Base-by-base conservation (phyloP, 2,113 vertebrate genomes). In the Elaphurus davidianus region DNA sequence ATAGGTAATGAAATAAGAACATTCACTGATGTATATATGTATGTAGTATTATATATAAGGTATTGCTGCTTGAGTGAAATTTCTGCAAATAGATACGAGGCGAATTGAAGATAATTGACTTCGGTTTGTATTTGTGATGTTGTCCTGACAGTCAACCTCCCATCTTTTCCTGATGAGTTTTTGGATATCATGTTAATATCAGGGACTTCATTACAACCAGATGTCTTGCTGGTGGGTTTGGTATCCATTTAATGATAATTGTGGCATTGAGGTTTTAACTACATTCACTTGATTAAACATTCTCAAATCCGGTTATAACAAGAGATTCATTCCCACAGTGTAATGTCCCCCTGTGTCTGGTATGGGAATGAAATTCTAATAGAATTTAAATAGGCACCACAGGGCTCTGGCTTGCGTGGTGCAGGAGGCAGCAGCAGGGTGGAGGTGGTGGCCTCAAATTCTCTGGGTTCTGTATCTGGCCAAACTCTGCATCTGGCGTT, bases 201-300 rank as follows among this genome's bases (percentile, higher is more conserved):
- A 98, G 86, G 60, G 45, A 59, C 71, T 96, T 97, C 71, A 95
- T 97, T 83, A 79, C 43, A 94, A 76, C 91, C 97, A 98, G 98
- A 97, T 98, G 93, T 95, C 96, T 97, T 89, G 21, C 55, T 95
- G 88, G 88, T 98, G 64, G 67, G 27, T 78, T 97, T 97, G 86
- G 30, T 89, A 74, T 94, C 88, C 40, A 89, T 97, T 93, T 96
- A 86, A 81, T 94, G 96, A 76, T 97, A 97, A 98, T 98, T 97
- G 91, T 96, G 93, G 94, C 86, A 84, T 43, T 97, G 97, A 90
- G 50, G 33, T 79, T 97, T 92, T 96, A 96, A 98, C 89, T 7
- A 60, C 95, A 98, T 94, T 88, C 81, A 97, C 97, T 98, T 97
- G 98, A 98, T 99, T 98, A 98, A 98, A 98, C 90, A 81, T 97